Conservation (phyloP, 2,888 invertebrate species). For the Ectemnius continuus region DNA sequence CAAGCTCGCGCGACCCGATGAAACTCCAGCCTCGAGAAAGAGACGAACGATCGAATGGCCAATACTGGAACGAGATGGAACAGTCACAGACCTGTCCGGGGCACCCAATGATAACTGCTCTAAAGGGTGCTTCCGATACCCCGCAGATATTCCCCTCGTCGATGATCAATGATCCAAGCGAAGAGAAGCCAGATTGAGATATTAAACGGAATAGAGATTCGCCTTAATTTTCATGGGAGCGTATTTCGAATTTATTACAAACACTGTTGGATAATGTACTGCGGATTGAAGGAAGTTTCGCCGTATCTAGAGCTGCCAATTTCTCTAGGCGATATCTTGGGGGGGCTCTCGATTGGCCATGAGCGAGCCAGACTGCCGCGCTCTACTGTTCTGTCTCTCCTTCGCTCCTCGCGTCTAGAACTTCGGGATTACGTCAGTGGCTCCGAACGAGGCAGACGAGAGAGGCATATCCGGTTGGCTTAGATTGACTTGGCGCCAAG, state of each 20-base stretch:
- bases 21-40: conserved; percentile 22
- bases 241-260: conserved; percentile 26
- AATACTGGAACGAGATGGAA: conserved; percentile 6
- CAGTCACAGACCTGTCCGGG: conserved; percentile 40
- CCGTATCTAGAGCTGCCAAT: background rate
- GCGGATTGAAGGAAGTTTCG: background rate
- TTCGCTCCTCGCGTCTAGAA: conserved; percentile 48
- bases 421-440: conserved; percentile 71
- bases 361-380: background rate
- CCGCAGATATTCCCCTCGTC: conserved; percentile 45
- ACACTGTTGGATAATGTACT: background rate
- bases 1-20: conserved; percentile 67
- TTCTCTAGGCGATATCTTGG: background rate
- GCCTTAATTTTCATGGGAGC: conserved; percentile 11
- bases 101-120: conserved; percentile 51
- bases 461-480: conserved; percentile 77
- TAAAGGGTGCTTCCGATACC: conserved; percentile 57
- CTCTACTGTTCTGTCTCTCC: background rate
- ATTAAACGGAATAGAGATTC: conserved; percentile 23
- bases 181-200: conserved; percentile 59
- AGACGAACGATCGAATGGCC: background rate
- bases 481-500: conserved; percentile 78
- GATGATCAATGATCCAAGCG: conserved; percentile 53
- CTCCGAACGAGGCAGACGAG: conserved; percentile 66
- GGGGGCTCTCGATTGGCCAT: background rate